phyloP scores from a whole-genome alignment of 2,888 invertebrate genomes.

The Hydrotaea diabolus region DNA sequence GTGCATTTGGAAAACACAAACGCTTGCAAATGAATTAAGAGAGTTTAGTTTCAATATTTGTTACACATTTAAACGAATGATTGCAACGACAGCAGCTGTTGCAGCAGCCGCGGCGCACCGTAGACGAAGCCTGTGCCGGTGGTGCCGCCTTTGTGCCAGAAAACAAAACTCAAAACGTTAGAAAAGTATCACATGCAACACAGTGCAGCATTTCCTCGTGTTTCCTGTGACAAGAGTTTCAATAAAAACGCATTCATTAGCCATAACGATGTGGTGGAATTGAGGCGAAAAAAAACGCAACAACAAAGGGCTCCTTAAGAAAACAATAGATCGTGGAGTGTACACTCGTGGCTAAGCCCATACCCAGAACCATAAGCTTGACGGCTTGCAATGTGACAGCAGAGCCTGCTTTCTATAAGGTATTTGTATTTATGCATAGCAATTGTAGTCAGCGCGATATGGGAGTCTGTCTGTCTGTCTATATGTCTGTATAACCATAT shows the following conservation, averaged over 20 bases:
- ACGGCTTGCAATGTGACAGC: no score
- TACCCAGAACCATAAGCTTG: background rate
- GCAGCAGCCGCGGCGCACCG: background rate
- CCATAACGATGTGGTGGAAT: conserved; percentile 32
- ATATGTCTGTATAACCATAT: background rate
- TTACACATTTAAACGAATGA: conserved; percentile 16
- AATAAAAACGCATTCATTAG: conserved; percentile 23
- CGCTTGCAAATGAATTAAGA: background rate
- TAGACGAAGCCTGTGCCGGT: background rate
- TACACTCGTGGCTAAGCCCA: background rate
- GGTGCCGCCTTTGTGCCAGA: background rate
- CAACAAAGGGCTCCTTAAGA: background rate
- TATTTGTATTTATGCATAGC: background rate
- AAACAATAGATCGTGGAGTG: background rate
- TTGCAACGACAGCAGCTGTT: background rate
- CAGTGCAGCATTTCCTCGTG: background rate
- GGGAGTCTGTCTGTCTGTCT: background rate
- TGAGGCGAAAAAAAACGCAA: background rate
- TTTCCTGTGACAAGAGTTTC: conserved; percentile 23
- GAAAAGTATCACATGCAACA: no score
- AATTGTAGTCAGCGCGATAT: background rate
- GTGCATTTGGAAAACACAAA: background rate
- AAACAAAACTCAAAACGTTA: background rate
- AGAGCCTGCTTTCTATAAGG: no score
- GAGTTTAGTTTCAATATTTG: background rate